Evolutionary conservation across 2,113 vertebrate genomes (phyloP).

Genomic region (Ammodytes dubius): DNA sequence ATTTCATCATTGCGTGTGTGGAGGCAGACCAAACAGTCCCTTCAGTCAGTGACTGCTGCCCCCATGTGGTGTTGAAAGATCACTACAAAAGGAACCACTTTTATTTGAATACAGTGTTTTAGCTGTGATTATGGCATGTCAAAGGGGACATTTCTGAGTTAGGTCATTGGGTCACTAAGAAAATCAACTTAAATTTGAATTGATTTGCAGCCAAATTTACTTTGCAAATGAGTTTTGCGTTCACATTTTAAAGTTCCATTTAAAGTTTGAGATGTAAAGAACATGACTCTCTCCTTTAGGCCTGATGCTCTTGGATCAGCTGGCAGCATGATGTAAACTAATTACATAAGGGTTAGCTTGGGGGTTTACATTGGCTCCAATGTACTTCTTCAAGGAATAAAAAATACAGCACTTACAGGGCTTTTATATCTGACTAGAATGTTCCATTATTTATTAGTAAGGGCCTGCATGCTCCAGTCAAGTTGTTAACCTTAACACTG

Average conservation of each 20-base stretch:
- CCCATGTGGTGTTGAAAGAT: constrained; percentile 65
- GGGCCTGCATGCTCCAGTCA: constrained; percentile 65
- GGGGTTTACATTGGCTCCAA: neutral
- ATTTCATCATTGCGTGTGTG: constrained; percentile 20
- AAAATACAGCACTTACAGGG: constrained; percentile 69
- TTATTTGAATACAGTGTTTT: constrained; percentile 80
- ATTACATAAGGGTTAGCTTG: constrained; percentile 15
- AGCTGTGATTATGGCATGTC: constrained; percentile 72
- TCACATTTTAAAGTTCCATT: constrained; percentile 20
- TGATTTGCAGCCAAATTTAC: neutral
- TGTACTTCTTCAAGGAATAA: constrained; percentile 9
- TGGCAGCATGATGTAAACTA: constrained; percentile 47
- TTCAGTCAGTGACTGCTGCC: constrained; percentile 61
- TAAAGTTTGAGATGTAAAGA: neutral
- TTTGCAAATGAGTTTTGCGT: constrained; percentile 12
- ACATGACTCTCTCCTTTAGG: neutral
- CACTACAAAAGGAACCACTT: constrained; percentile 45
- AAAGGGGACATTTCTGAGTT: constrained; percentile 20
- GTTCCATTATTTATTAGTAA: constrained; percentile 71
- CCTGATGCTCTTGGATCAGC: neutral
- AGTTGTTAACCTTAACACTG: constrained; percentile 37
- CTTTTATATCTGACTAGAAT: constrained; percentile 62
- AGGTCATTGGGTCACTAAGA: constrained; percentile 22
- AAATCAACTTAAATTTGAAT: constrained; percentile 3
- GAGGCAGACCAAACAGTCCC: constrained; percentile 8